These are phyloP conservation scores for Drosophila fulvimacula DNA, from an alignment of 2,888 invertebrate genomes.

Conservation along the genomic window DNA sequence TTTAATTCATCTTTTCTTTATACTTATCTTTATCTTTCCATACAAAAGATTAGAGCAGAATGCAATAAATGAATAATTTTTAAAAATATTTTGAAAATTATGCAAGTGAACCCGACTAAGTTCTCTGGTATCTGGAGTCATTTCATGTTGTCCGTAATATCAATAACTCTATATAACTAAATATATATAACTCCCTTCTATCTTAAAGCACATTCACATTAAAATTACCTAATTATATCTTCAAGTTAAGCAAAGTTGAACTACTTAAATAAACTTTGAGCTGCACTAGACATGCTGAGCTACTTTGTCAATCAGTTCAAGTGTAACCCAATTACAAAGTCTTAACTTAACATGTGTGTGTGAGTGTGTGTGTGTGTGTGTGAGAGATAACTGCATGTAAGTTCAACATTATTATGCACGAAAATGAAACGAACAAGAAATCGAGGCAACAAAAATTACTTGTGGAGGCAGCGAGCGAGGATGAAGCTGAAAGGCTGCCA, in stretches of 20 bases:
- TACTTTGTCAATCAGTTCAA: conserved; percentile 4
- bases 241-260: not conserved
- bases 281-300: not conserved
- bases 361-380: conserved; percentile 13
- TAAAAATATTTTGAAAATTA: no score
- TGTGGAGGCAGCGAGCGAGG: conserved; percentile 19
- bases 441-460: conserved; percentile 65
- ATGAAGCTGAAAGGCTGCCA: conserved; percentile 8
- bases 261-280: not conserved
- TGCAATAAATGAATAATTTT: no score
- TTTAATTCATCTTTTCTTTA: no score
- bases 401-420: conserved; percentile 75
- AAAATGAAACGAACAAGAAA: conserved; percentile 67
- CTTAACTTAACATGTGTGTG: not conserved
- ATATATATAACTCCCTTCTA: no score
- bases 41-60: no score
- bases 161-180: no score
- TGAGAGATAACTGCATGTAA: conserved; percentile 52
- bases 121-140: no score
- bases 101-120: no score
- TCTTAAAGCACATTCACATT: not conserved
- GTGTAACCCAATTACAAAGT: conserved; percentile 35
- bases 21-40: no score
- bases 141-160: no score
- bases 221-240: not conserved